A percentile compares a stretch with the other conserved stretches of the same genome.
Conservation (phyloP, 1,140 invertebrate species). For the Pseudomyrmex cubaensis region DNA sequence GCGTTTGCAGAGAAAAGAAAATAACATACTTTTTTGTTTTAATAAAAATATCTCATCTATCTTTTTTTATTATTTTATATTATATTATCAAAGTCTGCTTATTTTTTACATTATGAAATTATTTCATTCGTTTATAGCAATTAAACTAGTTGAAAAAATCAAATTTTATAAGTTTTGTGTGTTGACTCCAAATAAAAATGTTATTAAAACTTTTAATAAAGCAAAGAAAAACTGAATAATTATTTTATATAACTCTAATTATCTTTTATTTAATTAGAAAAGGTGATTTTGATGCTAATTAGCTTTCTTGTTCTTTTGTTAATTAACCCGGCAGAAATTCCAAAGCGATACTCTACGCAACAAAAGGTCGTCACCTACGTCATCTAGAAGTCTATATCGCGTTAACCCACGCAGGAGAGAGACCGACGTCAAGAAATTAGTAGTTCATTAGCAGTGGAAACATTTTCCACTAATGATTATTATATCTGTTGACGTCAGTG, state of each 20-base stretch:
- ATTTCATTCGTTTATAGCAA: not conserved
- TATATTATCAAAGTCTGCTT: not conserved
- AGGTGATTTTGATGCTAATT: slow-evolving; percentile 30
- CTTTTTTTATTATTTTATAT: not conserved
- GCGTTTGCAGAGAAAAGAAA: not conserved
- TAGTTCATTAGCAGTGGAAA: slow-evolving; percentile 18
- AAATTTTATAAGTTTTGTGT: not conserved
- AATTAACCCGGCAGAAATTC: slow-evolving; percentile 14
- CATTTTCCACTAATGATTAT: slow-evolving; percentile 18
- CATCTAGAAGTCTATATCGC: slow-evolving; percentile 22
- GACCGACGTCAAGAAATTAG: slow-evolving; percentile 51
- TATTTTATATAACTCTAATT: slow-evolving; percentile 22
- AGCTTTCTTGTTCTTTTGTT: not conserved
- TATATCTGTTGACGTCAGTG: slow-evolving; percentile 3
- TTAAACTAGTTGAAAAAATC: not conserved
- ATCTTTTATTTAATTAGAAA: not conserved
- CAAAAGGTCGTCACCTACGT: slow-evolving; percentile 50
- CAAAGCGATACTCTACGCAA: not conserved
- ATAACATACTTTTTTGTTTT: not conserved
- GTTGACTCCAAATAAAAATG: not conserved
- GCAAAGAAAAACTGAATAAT: not conserved
- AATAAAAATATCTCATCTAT: not conserved
- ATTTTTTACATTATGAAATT: not conserved
- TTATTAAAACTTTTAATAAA: not conserved
- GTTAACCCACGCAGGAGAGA: slow-evolving; percentile 12